Base-by-base conservation (phyloP, 2,113 vertebrate genomes). In the Syrrhaptes paradoxus region DNA sequence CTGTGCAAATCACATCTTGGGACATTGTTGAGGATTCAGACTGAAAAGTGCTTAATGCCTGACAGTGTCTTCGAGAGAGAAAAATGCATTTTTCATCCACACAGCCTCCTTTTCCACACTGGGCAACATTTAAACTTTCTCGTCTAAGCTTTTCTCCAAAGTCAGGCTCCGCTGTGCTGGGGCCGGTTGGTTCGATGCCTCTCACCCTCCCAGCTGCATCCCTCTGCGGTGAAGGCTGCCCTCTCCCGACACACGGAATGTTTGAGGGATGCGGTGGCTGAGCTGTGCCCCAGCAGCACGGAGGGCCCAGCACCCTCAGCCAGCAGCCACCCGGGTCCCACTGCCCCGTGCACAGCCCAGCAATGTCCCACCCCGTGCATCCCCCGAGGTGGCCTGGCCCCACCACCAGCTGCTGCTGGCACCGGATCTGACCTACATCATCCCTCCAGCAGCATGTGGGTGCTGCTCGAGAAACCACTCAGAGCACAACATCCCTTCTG, bases 301-400 rank as follows among this genome's bases (percentile, higher is more conserved):
- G 28, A 61, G 51, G 13, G 28, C 25, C 7, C 81, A 21, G 70
- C 73, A 61, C 11, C 85, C 48, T 43, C 6, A 0, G n/a, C 10
- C 63, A 38, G 66, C 16, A 28, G 18, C 19, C 77, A 7, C 6
- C 12, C 52, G 0, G 4, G 9, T 34, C 26, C 65, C 77, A 25
- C 34, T 2, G 18, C 32, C 4, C 26, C 3, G 2, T 2, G 70
- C 54, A 2, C 22, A 32, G 52, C 41, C 46, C 68, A 11, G 1
- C 1, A 0, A 34, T 17, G 24, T 14, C 63, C 80, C 2, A 0
- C 5, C 36, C 65, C 66, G 1, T 2, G 6, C 14, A 7, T 19
- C 34, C 68, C 61, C n/a, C 0, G 4, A 29, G 38, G 2, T 5
- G 49, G 4, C 46, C n/a, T n/a, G n/a, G 4, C 10, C 51, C 52